Conservation (phyloP, 1,140 invertebrate genomes). For the Aphis craccivora region DNA sequence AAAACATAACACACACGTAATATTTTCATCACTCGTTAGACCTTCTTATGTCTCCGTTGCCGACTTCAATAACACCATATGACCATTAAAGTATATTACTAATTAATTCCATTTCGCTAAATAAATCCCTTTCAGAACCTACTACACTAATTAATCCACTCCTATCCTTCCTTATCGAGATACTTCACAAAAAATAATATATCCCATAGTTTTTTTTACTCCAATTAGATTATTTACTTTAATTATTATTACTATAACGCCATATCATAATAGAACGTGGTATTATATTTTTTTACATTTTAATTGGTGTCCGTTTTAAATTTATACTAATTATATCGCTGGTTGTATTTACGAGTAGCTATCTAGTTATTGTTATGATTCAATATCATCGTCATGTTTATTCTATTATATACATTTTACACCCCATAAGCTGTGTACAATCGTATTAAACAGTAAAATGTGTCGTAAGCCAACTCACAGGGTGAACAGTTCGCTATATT, state of each 20-base stretch:
- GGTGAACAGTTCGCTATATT: too few relatives aligned
- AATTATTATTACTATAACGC: background rate
- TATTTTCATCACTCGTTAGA: background rate
- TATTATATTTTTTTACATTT: background rate
- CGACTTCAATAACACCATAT: background rate
- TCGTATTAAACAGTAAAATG: too few relatives aligned
- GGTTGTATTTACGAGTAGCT: too few relatives aligned
- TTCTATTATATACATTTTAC: too few relatives aligned
- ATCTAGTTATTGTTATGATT: too few relatives aligned
- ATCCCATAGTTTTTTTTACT: background rate
- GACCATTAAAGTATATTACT: background rate
- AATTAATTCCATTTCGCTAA: background rate
- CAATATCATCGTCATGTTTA: too few relatives aligned
- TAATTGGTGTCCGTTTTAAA: background rate
- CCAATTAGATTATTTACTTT: background rate
- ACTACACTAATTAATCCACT: background rate
- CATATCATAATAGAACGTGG: background rate
- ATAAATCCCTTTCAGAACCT: background rate
- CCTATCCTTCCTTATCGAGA: background rate
- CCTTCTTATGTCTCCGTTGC: background rate
- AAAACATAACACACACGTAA: background rate
- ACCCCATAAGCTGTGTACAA: too few relatives aligned
- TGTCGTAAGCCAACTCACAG: too few relatives aligned
- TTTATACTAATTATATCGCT: too few relatives aligned
- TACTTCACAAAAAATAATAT: background rate